Evolutionary conservation across 2,797 vertebrate genomes (phyloP).

Genomic region (Eulemur coronatus): DNA sequence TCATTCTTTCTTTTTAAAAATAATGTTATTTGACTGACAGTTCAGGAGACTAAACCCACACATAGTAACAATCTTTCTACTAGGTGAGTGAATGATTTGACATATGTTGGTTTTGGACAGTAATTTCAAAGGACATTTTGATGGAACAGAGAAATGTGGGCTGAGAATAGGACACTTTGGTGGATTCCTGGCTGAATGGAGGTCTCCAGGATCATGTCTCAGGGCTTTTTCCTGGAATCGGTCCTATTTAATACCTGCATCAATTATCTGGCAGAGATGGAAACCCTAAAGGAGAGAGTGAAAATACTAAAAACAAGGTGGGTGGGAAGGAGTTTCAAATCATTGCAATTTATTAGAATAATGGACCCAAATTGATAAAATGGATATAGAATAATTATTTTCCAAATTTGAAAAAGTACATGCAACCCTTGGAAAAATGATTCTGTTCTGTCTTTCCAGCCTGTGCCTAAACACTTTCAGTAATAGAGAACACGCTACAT

Average conservation of each 20-base stretch:
- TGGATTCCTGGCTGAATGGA: neutral
- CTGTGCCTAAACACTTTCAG: too few relatives aligned
- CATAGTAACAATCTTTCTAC: neutral
- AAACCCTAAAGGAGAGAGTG: neutral
- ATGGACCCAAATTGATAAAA: neutral
- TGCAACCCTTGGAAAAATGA: neutral
- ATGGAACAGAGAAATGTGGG: neutral
- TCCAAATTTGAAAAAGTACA: neutral
- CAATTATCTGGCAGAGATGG: neutral
- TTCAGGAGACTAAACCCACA: neutral
- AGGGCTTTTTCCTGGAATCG: neutral
- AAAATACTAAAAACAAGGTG: neutral
- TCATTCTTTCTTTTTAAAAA: neutral
- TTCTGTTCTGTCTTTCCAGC: neutral
- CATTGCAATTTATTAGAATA: neutral
- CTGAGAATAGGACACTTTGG: neutral
- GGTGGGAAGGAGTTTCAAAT: neutral
- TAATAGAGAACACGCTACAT: neutral
- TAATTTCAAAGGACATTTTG: neutral
- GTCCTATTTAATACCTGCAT: neutral
- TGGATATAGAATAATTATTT: neutral
- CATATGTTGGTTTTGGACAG: neutral
- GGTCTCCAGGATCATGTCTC: neutral
- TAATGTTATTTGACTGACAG: neutral
- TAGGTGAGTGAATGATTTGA: neutral